Conservation (phyloP, 2,888 invertebrate species). For the Conistra vaccinii region DNA sequence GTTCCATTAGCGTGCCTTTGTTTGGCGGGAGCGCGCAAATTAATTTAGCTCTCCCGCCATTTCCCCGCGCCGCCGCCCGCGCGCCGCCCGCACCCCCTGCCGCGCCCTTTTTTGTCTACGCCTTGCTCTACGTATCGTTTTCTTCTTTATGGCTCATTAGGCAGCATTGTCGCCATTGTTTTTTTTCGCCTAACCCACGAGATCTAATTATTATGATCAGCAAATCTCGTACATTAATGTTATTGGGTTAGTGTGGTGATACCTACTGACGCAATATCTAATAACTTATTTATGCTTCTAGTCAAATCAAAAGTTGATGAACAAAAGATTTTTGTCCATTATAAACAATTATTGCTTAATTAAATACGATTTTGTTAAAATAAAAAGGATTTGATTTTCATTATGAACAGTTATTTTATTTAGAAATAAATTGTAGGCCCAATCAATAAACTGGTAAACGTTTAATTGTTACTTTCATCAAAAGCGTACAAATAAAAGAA, state of each 20-base stretch:
- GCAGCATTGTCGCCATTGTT: constrained; percentile 90
- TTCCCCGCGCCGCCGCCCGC: constrained; percentile 85
- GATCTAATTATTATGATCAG: constrained; percentile 89
- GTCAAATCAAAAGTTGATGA: not conserved
- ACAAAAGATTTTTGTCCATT: not conserved
- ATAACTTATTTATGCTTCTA: not conserved
- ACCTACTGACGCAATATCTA: constrained; percentile 5
- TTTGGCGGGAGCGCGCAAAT: constrained; percentile 91
- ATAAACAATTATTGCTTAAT: not conserved
- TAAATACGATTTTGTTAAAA: not conserved
- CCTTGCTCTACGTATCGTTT: constrained; percentile 91
- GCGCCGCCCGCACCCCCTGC: constrained; percentile 79
- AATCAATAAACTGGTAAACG: constrained; percentile 18
- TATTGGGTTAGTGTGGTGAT: constrained; percentile 60
- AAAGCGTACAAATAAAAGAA: constrained; percentile 23
- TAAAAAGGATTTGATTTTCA: too few relatives aligned
- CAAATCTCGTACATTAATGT: constrained; percentile 78
- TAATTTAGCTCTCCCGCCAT: constrained; percentile 91
- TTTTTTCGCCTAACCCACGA: constrained; percentile 86
- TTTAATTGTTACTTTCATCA: constrained; percentile 36
- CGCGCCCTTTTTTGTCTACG: constrained; percentile 90
- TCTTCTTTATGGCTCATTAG: constrained; percentile 91
- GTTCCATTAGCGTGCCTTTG: constrained; percentile 91
- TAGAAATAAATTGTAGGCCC: not conserved
- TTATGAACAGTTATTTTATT: too few relatives aligned